Base-by-base conservation (phyloP, 1,140 invertebrate species). In the Saxidomus purpurata region DNA sequence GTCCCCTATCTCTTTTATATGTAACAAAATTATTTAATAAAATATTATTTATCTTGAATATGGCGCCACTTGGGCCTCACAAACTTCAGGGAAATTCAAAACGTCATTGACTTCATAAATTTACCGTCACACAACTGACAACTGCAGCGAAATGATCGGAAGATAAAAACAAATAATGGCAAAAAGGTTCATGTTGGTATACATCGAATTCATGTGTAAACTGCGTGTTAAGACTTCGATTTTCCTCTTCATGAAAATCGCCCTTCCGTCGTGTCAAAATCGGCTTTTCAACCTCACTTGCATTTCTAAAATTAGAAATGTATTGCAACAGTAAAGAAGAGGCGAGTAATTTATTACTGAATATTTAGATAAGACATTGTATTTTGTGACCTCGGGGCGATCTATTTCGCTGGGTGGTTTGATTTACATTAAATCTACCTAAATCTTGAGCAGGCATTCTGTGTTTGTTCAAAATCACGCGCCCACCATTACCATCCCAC, bases 391-490 rank as follows among this genome's bases (percentile, higher is more conserved):
- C n/a, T 19, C 13, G 40, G 61, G 55, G 49, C 36, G 55, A 67
- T 63, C 67, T 43, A 17, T n/a, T 43, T n/a, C 1, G 67, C 28
- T 28, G 36, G 36, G 13, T 25, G 1, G 1, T 59, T 38, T 61
- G 61, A 63, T 63, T 82, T 15, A 34, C 2, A 11, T 34, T 15
- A 76, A 83, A 76, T 84, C n/a, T 89, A 95, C 93, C 94, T 93
- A 92, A 93, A 93, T 91, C 94, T 92, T 95, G 92, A 88, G 94
- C 94, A 94, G 95, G 96, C 96, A 96, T 95, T 95, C 94, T 95
- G 94, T 96, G 96, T 96, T 96, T 96, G 96, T 97, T 97, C 96
- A 97, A 97, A 97, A 97, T 97, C 96, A 97, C 97, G 97, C 97
- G 97, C 97, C 97, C 96, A 97, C 97, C 97, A 97, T 97, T 97